A percentile compares a stretch with the other conserved stretches of the same genome.
Evolutionary conservation across 2,113 vertebrate species (phyloP).

Genomic region (Tamias sibiricus): DNA sequence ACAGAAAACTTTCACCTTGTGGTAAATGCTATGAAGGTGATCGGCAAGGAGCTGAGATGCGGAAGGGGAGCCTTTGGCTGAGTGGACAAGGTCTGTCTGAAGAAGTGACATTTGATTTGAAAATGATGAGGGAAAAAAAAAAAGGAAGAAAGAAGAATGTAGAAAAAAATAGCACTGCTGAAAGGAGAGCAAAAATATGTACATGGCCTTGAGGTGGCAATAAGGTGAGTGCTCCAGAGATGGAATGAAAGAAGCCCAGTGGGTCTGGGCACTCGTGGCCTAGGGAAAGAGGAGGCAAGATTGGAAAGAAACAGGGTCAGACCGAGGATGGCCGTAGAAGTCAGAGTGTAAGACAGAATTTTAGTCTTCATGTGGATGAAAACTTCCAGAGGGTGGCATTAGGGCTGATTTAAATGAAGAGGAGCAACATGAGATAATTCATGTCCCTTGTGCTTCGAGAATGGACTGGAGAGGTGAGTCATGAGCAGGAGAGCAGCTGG

Average conservation of each 20-base stretch:
- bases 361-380: background rate
- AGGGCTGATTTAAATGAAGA: background rate
- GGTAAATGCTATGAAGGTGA: background rate
- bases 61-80: background rate
- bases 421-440: background rate
- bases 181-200: background rate
- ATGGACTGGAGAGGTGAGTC: background rate
- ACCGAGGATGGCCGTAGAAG: background rate
- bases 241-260: background rate
- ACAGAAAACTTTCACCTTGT: background rate
- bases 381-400: background rate
- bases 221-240: no score
- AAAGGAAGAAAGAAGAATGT: no score
- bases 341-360: background rate
- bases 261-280: background rate
- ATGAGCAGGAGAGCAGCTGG: background rate
- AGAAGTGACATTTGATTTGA: background rate
- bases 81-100: background rate
- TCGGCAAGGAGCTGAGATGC: background rate
- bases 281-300: background rate
- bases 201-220: fast-evolving
- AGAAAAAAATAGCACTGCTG: no score
- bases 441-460: background rate
- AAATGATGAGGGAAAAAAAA: background rate
- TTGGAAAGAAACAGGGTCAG: background rate